Base-by-base conservation (phyloP, 2,888 invertebrate genomes). In the Ormyrus pomaceus region DNA sequence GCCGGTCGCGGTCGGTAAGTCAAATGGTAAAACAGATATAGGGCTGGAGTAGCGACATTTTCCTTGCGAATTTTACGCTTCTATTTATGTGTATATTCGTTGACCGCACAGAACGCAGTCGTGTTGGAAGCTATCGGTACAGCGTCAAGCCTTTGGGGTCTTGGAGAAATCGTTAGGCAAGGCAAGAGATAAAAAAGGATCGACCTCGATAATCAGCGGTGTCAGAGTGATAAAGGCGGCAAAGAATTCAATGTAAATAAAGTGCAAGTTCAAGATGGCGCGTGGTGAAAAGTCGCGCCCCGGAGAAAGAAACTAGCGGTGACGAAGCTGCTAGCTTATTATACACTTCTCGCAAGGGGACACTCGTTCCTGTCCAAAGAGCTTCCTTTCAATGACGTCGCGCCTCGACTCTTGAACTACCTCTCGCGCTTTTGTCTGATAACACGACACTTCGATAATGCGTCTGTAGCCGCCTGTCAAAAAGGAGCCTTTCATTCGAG, bases 231-330 rank as follows among this genome's bases (percentile, higher is more conserved):
- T 34, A 34, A 19, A 19, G 48, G n/a, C 50, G 34, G 51, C 34
- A 45, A 6, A 51, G 70, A 61, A 51, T 19, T 56, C 51, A 58
- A 51, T 64, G 71, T 56, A 70, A 73, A 78, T 58, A 68, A 46
- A 77, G n/a, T 55, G 59, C 55, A 53, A 59, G 53, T 66, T 55
- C 19, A 78, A 66, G 72, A 78, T 78, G 77, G 77, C 77, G 72
- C 72, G 53, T 66, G 66, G 66, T 51, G 66, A 53, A 66, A 51
- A 13, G 48, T 55, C 19, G n/a, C 68, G 55, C 58, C 46, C 58
- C 58, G 59, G 45, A 59, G 58, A 13, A 46, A 75, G 34, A 51
- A 19, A 68, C 55, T 77, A 70, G 62, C 53, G 19, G 62, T 77
- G 64, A 77, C 56, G 56, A 70, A 56, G 34, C 70, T 64, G 48